A percentile compares a stretch with the other conserved stretches of the same genome.
These are phyloP conservation scores for Papilio protenor DNA, from an alignment of 2,888 invertebrate genomes.

Conservation along the genomic window DNA sequence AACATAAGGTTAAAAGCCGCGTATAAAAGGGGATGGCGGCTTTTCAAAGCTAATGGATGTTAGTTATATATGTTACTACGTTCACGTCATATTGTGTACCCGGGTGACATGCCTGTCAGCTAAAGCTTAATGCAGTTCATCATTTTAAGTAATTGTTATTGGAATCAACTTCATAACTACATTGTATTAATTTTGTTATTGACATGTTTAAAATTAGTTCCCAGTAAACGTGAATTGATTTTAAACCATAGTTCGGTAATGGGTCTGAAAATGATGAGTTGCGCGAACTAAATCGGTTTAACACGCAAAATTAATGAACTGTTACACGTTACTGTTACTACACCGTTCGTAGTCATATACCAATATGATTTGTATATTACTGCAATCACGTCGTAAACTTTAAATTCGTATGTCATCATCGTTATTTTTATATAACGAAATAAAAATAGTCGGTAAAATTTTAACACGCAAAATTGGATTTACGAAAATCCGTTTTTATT, in stretches of 20 bases:
- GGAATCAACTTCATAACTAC: background rate
- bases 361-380: too few species aligned
- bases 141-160: background rate
- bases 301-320: background rate
- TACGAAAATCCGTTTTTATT: too few species aligned
- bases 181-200: background rate
- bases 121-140: slow-evolving; percentile 7
- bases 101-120: background rate
- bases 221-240: background rate
- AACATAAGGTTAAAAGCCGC: background rate
- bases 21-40: slow-evolving; percentile 5
- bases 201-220: background rate
- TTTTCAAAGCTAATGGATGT: slow-evolving; percentile 8
- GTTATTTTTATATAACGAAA: too few species aligned
- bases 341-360: too few species aligned
- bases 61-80: background rate
- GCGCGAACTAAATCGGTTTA: background rate
- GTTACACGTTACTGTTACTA: background rate
- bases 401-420: too few species aligned
- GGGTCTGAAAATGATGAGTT: background rate
- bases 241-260: background rate
- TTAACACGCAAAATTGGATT: too few species aligned
- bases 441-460: too few species aligned
- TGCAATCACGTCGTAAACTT: too few species aligned
- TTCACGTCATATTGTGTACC: slow-evolving; percentile 1